These are phyloP conservation scores for Myzus persicae DNA, from an alignment of 1,140 invertebrate species.

Conservation along the genomic window DNA sequence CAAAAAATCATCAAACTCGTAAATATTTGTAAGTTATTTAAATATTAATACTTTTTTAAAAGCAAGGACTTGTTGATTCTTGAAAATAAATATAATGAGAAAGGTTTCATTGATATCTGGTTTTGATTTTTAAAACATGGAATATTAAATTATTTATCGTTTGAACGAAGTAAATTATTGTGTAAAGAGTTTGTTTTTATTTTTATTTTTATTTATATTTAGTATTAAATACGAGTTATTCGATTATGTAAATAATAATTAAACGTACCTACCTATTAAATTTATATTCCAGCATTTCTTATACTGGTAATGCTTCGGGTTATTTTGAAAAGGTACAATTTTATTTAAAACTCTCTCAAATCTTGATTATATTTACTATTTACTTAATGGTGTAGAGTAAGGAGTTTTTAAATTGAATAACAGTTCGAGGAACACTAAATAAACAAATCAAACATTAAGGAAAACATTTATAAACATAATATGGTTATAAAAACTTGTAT, in stretches of 20 bases:
- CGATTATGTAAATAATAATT: not conserved
- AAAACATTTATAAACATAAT: not conserved
- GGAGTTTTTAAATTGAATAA: not conserved
- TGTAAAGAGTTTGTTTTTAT: not conserved
- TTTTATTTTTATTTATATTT: not conserved
- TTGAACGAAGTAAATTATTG: not conserved
- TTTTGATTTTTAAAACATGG: not conserved
- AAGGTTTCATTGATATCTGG: not conserved
- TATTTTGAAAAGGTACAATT: not conserved
- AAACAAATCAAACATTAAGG: not conserved
- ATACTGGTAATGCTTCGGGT: not conserved
- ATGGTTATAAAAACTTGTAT: not conserved
- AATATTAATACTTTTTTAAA: not conserved
- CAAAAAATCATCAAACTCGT: not conserved
- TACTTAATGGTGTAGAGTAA: not conserved
- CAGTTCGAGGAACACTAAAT: not conserved
- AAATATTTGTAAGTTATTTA: not conserved
- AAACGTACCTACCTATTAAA: not conserved
- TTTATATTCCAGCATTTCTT: not conserved
- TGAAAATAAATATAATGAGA: not conserved
- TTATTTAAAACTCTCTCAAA: conserved; percentile 6
- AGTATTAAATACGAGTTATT: not conserved
- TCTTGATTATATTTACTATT: conserved; percentile 7
- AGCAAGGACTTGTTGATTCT: not conserved
- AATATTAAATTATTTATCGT: not conserved